These are phyloP conservation scores for Semnornis frantzii DNA, from an alignment of 2,113 vertebrate genomes.

Conservation along the genomic window DNA sequence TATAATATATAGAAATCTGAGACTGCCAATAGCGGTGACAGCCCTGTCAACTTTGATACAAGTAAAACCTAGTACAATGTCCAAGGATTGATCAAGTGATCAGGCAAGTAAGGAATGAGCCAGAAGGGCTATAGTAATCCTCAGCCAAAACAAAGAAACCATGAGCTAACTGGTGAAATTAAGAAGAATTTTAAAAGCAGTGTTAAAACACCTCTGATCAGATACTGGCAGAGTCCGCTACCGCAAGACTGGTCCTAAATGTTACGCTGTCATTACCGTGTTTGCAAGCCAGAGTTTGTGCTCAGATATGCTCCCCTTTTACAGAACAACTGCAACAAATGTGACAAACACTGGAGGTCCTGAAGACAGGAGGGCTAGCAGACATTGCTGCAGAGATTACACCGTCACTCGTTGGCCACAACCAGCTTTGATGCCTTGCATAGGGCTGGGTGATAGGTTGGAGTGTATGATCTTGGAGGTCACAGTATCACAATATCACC, in stretches of 20 bases:
- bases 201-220: fast-evolving
- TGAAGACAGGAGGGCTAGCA: not conserved
- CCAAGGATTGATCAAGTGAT: not conserved
- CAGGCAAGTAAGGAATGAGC: not conserved
- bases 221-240: not conserved
- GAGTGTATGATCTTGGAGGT: no score
- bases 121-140: not conserved
- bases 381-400: not conserved
- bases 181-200: not conserved
- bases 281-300: not conserved
- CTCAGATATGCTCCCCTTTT: not conserved
- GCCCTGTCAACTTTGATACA: not conserved
- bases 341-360: not conserved
- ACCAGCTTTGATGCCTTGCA: not conserved
- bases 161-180: not conserved
- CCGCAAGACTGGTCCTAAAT: not conserved
- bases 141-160: constrained; percentile 12
- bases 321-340: not conserved
- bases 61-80: not conserved
- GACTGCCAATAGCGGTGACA: not conserved
- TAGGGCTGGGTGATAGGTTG: not conserved
- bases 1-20: no score
- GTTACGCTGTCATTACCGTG: not conserved
- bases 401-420: not conserved
- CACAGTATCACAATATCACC: no score